Percentiles rank a stretch among this genome's conserved stretches.
phyloP scores from a whole-genome alignment of 2,797 vertebrate species.

The Diglossa cyanea region DNA sequence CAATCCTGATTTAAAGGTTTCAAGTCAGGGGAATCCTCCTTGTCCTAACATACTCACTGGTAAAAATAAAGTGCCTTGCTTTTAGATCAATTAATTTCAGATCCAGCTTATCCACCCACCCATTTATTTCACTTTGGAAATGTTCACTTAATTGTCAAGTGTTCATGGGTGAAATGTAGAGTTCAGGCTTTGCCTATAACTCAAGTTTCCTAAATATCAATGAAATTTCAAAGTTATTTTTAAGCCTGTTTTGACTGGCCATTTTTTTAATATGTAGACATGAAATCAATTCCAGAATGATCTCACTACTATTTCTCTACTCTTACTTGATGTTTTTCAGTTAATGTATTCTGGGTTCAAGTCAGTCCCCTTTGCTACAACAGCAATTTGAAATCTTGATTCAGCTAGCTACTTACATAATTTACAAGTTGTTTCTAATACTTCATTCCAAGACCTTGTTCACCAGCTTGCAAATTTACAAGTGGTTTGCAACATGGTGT shows the following conservation, averaged over 20 bases:
- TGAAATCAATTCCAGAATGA: slow-evolving; percentile 15
- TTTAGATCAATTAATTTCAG: background rate
- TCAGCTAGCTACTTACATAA: background rate
- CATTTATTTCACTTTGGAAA: background rate
- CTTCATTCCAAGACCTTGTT: background rate
- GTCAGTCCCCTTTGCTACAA: background rate
- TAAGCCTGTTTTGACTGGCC: background rate
- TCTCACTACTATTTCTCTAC: background rate
- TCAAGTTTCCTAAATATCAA: background rate
- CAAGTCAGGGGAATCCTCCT: background rate
- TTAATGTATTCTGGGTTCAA: background rate
- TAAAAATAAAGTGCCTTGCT: background rate
- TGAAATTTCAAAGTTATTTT: background rate
- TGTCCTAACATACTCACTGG: background rate
- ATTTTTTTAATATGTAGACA: background rate
- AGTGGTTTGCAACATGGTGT: background rate
- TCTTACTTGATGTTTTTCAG: background rate
- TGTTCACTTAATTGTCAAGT: background rate
- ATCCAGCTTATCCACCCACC: background rate
- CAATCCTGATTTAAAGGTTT: background rate
- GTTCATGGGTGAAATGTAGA: background rate
- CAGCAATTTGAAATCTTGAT: background rate
- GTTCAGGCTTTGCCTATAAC: background rate
- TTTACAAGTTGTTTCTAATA: background rate
- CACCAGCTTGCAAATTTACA: background rate